Evolutionary conservation across 1,140 invertebrate genomes (phyloP).

Genomic region (Acyrthosiphon pisum): DNA sequence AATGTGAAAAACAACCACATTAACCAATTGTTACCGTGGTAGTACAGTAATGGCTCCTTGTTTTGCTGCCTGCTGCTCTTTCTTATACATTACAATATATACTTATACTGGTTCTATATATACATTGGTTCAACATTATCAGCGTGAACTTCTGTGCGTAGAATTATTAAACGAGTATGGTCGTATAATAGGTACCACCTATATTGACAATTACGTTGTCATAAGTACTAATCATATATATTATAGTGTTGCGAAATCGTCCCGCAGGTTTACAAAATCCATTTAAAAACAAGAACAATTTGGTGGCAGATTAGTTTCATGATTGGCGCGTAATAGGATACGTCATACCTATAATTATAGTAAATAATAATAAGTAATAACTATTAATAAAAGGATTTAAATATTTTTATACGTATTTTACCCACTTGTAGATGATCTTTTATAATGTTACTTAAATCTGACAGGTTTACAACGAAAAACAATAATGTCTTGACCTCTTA

Average conservation of each 20-base stretch:
- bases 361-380: neutral
- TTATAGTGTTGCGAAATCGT: neutral
- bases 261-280: neutral
- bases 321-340: neutral
- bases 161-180: neutral
- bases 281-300: neutral
- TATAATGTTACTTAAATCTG: neutral
- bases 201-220: neutral
- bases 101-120: neutral
- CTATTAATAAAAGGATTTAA: neutral
- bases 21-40: neutral
- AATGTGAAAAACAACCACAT: constrained; percentile 7
- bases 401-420: neutral
- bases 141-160: neutral
- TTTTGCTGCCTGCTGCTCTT: neutral
- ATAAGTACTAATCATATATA: neutral
- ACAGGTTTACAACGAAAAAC: neutral
- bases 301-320: neutral
- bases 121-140: neutral
- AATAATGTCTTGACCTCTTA: neutral
- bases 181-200: neutral
- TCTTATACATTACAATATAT: neutral
- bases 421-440: neutral
- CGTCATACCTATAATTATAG: neutral
- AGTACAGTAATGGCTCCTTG: neutral